Evolutionary conservation across 2,797 vertebrate species (phyloP).

Genomic region (Brotula barbata): DNA sequence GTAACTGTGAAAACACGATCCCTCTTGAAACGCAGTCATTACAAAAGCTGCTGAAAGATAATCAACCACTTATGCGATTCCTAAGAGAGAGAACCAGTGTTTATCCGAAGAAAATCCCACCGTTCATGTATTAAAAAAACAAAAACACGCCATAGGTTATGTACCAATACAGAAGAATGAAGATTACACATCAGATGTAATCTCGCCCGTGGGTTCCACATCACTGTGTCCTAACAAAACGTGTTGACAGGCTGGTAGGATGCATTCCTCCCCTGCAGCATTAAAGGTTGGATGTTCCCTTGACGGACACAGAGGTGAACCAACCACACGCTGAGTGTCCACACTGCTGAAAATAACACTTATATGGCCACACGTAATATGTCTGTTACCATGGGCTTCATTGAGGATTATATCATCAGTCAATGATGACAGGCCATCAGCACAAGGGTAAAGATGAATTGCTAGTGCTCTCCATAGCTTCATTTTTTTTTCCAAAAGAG

Average conservation of each 20-base stretch:
- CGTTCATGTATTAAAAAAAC: too few relatives aligned
- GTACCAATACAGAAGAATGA: neutral
- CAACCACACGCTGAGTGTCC: conserved; percentile 88
- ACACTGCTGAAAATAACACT: conserved; percentile 78
- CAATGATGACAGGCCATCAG: conserved; percentile 73
- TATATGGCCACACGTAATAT: conserved; percentile 79
- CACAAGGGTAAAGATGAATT: too few relatives aligned
- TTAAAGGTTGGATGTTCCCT: conserved; percentile 56
- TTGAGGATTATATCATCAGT: conserved; percentile 78
- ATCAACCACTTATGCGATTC: too few relatives aligned
- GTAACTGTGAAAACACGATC: too few relatives aligned
- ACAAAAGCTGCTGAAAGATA: too few relatives aligned
- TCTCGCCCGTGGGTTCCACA: conserved; percentile 19
- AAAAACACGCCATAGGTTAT: neutral
- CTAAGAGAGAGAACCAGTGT: too few relatives aligned
- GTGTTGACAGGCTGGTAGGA: conserved; percentile 78
- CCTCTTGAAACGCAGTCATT: too few relatives aligned
- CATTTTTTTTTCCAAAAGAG: too few relatives aligned
- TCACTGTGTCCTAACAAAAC: conserved; percentile 65
- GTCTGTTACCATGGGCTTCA: conserved; percentile 71
- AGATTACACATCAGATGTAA: conserved; percentile 22
- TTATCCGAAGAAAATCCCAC: too few relatives aligned
- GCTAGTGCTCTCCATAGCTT: too few relatives aligned
- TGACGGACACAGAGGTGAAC: conserved; percentile 72
- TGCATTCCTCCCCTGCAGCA: conserved; percentile 6